phyloP scores from a whole-genome alignment of 2,797 vertebrate genomes.

The Pipistrellus nathusii region DNA sequence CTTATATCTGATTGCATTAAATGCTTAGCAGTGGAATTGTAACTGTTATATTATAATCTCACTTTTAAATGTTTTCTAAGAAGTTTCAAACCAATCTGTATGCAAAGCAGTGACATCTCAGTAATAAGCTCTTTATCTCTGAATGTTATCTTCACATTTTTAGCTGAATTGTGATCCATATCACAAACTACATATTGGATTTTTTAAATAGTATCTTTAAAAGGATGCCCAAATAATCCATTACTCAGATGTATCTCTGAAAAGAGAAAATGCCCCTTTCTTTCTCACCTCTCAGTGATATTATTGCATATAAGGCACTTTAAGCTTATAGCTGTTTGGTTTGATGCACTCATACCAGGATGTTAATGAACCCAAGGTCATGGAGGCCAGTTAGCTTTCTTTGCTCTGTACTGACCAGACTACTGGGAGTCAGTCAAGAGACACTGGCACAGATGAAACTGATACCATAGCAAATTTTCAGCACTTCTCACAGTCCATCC shows the following conservation, averaged over 20 bases:
- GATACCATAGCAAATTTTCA: constrained; percentile 37
- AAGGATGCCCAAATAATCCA: constrained; percentile 58
- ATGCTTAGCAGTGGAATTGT: neutral
- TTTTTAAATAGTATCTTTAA: constrained; percentile 66
- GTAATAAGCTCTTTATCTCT: constrained; percentile 58
- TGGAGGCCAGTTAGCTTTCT: constrained; percentile 23
- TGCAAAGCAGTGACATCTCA: constrained; percentile 62
- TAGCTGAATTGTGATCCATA: constrained; percentile 65
- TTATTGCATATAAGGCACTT: constrained; percentile 35
- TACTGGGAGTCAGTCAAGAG: neutral
- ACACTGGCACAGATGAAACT: neutral
- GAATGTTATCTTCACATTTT: constrained; percentile 67
- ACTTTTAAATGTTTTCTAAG: constrained; percentile 57
- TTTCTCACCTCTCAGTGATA: constrained; percentile 45
- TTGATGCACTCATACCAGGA: neutral
- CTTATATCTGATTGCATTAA: neutral
- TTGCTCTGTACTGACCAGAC: constrained; percentile 12
- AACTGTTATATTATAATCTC: constrained; percentile 44
- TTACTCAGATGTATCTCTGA: constrained; percentile 57
- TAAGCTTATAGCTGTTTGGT: neutral
- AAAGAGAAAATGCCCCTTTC: constrained; percentile 57
- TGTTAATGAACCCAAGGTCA: constrained; percentile 49
- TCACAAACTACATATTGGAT: constrained; percentile 71
- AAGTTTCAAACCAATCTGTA: constrained; percentile 55
- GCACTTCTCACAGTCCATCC: neutral